Evolutionary conservation across 1,140 invertebrate species (phyloP).

Genomic region (Drosophila ercepeae): DNA sequence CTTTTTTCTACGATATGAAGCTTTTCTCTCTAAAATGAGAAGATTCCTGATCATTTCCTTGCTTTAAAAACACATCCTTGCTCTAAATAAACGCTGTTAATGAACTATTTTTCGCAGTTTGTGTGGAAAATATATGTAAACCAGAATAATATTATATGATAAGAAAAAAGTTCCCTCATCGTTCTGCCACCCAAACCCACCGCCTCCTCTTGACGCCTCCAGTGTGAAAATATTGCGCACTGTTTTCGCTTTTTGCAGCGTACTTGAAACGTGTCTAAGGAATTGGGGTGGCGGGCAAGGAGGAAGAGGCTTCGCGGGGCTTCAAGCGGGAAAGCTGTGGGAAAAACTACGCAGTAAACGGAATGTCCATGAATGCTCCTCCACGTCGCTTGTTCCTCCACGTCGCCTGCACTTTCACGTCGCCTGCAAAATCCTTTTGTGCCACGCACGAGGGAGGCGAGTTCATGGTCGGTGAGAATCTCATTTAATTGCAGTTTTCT

Average conservation of each 20-base stretch:
- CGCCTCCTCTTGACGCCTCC: no score
- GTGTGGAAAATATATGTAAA: no score
- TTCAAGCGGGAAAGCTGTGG: conserved; percentile 44
- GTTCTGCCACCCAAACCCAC: no score
- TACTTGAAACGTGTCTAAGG: conserved; percentile 70
- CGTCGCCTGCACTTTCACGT: conserved; percentile 29
- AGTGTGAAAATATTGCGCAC: conserved; percentile 63
- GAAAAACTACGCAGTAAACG: conserved; percentile 72
- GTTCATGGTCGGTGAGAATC: conserved; percentile 62
- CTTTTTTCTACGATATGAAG: no score
- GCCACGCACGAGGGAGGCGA: conserved; percentile 44
- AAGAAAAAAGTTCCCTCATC: conserved; percentile 15
- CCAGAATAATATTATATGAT: conserved; percentile 20
- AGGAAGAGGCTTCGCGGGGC: neutral
- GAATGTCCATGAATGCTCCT: conserved; percentile 39
- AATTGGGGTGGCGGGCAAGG: conserved; percentile 38
- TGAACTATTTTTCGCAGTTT: no score
- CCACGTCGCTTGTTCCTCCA: conserved; percentile 1
- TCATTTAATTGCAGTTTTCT: conserved; percentile 8
- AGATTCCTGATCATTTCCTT: no score
- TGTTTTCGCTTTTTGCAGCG: conserved; percentile 54
- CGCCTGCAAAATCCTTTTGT: conserved; percentile 56
- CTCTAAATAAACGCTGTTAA: no score
- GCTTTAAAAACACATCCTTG: no score
- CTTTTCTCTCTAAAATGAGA: no score